These are phyloP conservation scores for Pteria penguin DNA, from an alignment of 2,888 invertebrate genomes.

Conservation along the genomic window DNA sequence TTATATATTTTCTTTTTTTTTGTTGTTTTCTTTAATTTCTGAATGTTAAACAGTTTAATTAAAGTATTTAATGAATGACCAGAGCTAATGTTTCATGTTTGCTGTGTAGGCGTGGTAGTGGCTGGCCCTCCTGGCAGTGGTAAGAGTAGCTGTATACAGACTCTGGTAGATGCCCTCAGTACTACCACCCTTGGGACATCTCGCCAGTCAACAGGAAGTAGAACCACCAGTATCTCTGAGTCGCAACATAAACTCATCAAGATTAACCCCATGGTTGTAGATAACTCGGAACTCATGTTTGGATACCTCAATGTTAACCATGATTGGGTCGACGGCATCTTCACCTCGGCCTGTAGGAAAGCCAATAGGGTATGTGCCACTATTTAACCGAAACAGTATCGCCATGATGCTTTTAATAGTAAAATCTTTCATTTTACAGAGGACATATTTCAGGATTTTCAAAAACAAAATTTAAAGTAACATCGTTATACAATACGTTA, in stretches of 20 bases:
- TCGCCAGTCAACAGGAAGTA: constrained; percentile 64
- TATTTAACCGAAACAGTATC: neutral
- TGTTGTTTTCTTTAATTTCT: no score
- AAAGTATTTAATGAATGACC: no score
- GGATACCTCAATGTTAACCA: constrained; percentile 75
- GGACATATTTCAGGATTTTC: no score
- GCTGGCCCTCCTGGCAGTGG: constrained; percentile 79
- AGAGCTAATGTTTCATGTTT: no score
- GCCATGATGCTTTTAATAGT: no score
- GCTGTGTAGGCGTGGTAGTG: constrained; percentile 75
- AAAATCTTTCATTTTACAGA: no score
- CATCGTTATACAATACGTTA: no score
- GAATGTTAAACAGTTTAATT: no score
- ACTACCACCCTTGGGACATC: constrained; percentile 66
- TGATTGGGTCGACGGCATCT: constrained; percentile 80
- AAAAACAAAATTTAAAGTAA: no score
- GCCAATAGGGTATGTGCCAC: constrained; percentile 75
- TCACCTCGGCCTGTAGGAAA: constrained; percentile 79
- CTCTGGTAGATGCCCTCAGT: constrained; percentile 76
- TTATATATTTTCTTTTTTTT: no score
- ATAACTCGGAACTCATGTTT: constrained; percentile 77
- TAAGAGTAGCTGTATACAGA: constrained; percentile 78
- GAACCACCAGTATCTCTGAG: constrained; percentile 59
- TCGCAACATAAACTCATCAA: constrained; percentile 77
- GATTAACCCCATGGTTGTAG: constrained; percentile 79